phyloP scores from a whole-genome alignment of 1,140 invertebrate species.

The Zaprionus taronus region DNA sequence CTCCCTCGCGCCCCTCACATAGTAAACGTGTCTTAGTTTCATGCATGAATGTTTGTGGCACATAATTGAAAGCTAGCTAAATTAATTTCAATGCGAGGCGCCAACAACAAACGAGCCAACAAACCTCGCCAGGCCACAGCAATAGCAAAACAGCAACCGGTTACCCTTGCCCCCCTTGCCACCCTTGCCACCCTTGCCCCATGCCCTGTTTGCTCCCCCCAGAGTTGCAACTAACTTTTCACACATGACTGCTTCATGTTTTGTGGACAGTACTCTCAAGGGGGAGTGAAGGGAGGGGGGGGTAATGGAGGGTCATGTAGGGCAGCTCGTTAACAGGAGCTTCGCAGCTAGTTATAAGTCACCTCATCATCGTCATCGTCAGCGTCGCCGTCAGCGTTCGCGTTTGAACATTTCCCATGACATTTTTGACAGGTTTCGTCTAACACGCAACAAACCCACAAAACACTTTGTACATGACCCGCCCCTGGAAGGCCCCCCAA shows the following conservation, averaged over 20 bases:
- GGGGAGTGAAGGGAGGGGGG: not conserved
- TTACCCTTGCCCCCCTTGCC: slow-evolving; percentile 8
- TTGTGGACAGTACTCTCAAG: slow-evolving; percentile 14
- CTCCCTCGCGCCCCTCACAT: not conserved
- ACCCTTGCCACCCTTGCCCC: not conserved
- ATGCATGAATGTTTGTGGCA: slow-evolving; percentile 81
- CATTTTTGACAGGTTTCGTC: slow-evolving; percentile 58
- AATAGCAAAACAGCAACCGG: slow-evolving; percentile 3
- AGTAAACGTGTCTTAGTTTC: slow-evolving; percentile 78
- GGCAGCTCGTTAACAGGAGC: slow-evolving; percentile 74
- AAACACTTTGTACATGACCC: slow-evolving; percentile 44
- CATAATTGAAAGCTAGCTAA: slow-evolving; percentile 83
- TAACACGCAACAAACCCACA: slow-evolving; percentile 51
- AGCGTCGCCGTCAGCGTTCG: slow-evolving; percentile 24
- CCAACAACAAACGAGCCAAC: slow-evolving; percentile 46
- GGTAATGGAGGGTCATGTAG: slow-evolving; percentile 16
- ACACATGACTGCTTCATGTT: slow-evolving; percentile 66
- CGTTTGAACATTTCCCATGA: slow-evolving; percentile 53
- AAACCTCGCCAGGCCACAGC: slow-evolving; percentile 14
- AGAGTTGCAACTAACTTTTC: slow-evolving; percentile 63
- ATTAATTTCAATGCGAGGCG: slow-evolving; percentile 82
- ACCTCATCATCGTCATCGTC: slow-evolving; percentile 35
- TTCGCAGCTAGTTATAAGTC: slow-evolving; percentile 73
- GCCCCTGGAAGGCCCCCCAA: not conserved
- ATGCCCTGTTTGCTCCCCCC: not conserved